Conservation (phyloP, 2,797 vertebrate species). For the Sparidentex hasta region DNA sequence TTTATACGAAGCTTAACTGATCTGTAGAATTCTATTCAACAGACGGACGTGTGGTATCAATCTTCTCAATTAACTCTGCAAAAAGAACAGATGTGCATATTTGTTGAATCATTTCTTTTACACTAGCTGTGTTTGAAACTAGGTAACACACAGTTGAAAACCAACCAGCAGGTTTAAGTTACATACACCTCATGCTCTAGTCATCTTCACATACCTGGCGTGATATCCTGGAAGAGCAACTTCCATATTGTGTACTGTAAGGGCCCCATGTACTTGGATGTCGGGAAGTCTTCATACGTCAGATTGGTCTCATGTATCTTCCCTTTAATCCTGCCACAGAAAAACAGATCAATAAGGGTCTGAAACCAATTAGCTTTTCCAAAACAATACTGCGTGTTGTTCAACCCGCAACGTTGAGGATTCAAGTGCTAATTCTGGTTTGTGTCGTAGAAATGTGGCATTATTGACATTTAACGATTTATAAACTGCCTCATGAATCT, state of each 20-base stretch:
- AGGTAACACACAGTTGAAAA: neutral
- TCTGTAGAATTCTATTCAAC: constrained; percentile 2
- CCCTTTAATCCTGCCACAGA: constrained; percentile 92
- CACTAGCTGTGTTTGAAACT: neutral
- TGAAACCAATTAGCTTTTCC: constrained; percentile 46
- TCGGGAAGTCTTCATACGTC: constrained; percentile 97
- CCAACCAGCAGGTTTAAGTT: neutral
- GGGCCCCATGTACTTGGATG: constrained; percentile 97
- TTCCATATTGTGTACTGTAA: constrained; percentile 99
- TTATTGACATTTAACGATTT: constrained; percentile 50
- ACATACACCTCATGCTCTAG: neutral
- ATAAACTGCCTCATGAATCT: constrained; percentile 48
- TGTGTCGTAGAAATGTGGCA: constrained; percentile 38
- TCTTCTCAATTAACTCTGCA: neutral
- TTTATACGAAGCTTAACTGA: constrained; percentile 2
- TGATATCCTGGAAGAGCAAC: constrained; percentile 96
- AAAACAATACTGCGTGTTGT: constrained; percentile 30
- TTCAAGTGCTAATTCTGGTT: constrained; percentile 39
- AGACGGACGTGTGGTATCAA: neutral
- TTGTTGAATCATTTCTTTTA: neutral
- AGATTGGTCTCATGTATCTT: constrained; percentile 98
- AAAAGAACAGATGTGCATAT: neutral
- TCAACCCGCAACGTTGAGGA: constrained; percentile 9
- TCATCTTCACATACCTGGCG: constrained; percentile 88
- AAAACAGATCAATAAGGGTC: constrained; percentile 64